Evolutionary conservation across 2,888 invertebrate genomes (phyloP).

Genomic region (Selenia dentaria): DNA sequence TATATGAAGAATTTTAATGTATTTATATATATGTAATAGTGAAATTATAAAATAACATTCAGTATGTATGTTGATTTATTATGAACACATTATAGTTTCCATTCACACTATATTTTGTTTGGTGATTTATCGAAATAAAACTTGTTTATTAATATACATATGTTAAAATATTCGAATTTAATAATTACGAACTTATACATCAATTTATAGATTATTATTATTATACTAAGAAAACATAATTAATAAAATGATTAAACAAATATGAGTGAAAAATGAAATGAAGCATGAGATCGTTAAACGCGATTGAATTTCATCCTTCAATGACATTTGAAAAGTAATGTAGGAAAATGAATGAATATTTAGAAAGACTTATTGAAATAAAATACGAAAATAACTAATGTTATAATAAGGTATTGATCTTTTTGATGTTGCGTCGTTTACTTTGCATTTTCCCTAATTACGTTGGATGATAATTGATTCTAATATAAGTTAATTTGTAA

Average conservation of each 20-base stretch:
- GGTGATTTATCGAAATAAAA: constrained; percentile 80
- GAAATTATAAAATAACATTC: constrained; percentile 12
- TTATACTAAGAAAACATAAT: constrained; percentile 85
- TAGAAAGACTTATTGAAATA: constrained; percentile 84
- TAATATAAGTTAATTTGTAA: neutral
- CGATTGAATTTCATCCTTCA: constrained; percentile 83
- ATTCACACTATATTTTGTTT: constrained; percentile 66
- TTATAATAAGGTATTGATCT: constrained; percentile 76
- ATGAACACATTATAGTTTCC: constrained; percentile 66
- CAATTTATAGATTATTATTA: constrained; percentile 85
- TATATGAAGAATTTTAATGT: constrained; percentile 26
- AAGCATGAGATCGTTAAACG: constrained; percentile 79
- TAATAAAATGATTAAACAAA: constrained; percentile 84
- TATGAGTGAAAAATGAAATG: constrained; percentile 78
- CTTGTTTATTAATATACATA: constrained; percentile 85
- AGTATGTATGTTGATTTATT: constrained; percentile 48
- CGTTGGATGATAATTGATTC: neutral
- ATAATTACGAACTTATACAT: constrained; percentile 85
- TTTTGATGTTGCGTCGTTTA: constrained; percentile 52
- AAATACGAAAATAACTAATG: constrained; percentile 82
- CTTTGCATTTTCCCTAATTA: constrained; percentile 28
- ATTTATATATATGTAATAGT: constrained; percentile 13
- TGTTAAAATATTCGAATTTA: constrained; percentile 86
- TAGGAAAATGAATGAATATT: constrained; percentile 83
- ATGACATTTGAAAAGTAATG: constrained; percentile 80